Conservation (phyloP, 2,888 invertebrate species). For the Selenia dentaria region DNA sequence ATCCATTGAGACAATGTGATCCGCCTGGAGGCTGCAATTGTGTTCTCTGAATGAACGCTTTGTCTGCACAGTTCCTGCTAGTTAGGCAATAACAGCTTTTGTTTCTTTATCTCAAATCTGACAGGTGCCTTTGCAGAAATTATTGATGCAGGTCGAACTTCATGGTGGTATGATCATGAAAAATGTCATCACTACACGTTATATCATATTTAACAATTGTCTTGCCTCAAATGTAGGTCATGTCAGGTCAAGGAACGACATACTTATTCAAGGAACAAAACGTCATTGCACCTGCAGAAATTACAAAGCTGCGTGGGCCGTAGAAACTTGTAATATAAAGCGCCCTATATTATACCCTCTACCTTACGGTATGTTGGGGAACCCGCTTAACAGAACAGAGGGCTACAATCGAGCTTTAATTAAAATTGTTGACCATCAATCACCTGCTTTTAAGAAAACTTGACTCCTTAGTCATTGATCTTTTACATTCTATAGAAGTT, state of each 20-base stretch:
- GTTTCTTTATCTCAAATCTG: constrained; percentile 26
- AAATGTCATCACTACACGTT: not conserved
- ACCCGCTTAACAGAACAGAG: too few species aligned
- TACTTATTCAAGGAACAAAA: too few species aligned
- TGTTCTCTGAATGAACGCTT: constrained; percentile 29
- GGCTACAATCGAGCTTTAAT: too few species aligned
- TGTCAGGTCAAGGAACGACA: not conserved
- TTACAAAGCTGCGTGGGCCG: too few species aligned
- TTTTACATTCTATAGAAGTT: too few species aligned
- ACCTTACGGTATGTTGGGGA: too few species aligned
- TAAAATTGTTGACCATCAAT: too few species aligned
- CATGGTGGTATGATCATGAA: constrained; percentile 11
- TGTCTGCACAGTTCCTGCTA: constrained; percentile 22
- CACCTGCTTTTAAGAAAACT: too few species aligned
- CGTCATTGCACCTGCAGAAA: too few species aligned
- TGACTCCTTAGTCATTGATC: too few species aligned
- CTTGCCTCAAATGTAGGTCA: not conserved
- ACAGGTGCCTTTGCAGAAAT: constrained; percentile 18
- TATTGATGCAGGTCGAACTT: constrained; percentile 21
- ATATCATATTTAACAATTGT: not conserved
- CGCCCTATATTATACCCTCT: too few species aligned
- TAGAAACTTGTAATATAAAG: too few species aligned
- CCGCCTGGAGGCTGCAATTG: constrained; percentile 31
- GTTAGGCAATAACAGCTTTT: constrained; percentile 32
- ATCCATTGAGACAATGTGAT: constrained; percentile 33